A percentile compares a stretch with the other conserved stretches of the same genome.
Conservation (phyloP, 2,888 invertebrate species). For the Anticlea derivata region DNA sequence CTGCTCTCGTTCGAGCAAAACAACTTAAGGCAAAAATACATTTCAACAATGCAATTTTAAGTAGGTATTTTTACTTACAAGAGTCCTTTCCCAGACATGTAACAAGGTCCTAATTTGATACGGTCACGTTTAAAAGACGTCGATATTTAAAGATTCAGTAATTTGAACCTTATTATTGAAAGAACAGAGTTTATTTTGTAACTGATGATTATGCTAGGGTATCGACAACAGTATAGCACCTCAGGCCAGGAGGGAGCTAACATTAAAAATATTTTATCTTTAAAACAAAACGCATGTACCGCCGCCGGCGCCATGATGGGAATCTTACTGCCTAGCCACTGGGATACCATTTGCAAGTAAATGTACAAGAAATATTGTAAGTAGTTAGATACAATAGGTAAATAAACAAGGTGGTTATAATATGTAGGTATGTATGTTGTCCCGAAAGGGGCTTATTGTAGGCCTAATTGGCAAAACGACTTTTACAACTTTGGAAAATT, state of each 20-base stretch:
- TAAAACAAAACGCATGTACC: constrained; percentile 52
- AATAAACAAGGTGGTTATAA: no score
- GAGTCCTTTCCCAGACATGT: constrained; percentile 36
- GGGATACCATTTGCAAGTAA: constrained; percentile 3
- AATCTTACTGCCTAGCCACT: constrained; percentile 20
- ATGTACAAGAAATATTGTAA: background rate
- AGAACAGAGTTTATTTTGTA: constrained; percentile 8
- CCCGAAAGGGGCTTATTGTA: no score
- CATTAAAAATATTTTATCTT: constrained; percentile 57
- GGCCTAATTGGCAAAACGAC: no score
- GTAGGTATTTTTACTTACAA: constrained; percentile 21
- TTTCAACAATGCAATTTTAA: constrained; percentile 29
- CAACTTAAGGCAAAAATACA: constrained; percentile 20
- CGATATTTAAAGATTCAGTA: background rate
- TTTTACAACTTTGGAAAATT: no score
- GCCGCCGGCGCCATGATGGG: constrained; percentile 40
- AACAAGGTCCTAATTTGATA: constrained; percentile 41
- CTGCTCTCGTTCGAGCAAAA: constrained; percentile 5
- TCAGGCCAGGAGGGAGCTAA: constrained; percentile 40
- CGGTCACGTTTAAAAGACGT: constrained; percentile 37
- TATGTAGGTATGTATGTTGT: no score
- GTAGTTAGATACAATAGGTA: no score
- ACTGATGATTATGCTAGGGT: constrained; percentile 3
- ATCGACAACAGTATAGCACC: constrained; percentile 37
- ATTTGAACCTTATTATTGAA: constrained; percentile 6